Evolutionary conservation across 2,113 vertebrate species (phyloP).

Genomic region (Ranitomeya variabilis): DNA sequence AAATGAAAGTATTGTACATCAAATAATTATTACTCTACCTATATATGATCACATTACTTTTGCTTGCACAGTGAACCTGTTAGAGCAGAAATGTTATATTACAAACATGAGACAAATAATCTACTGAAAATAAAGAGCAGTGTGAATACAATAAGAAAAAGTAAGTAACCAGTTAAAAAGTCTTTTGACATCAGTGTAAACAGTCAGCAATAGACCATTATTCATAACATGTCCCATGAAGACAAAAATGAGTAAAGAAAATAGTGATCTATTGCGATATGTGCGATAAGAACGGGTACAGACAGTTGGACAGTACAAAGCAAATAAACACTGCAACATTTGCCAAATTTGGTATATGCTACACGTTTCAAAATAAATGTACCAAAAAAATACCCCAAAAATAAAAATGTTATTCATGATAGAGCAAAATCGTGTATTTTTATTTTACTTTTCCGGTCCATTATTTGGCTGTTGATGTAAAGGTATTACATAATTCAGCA

Average conservation of each 20-base stretch:
- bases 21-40: conserved; percentile 1
- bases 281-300: background rate
- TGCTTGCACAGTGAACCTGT: conserved; percentile 3
- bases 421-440: background rate
- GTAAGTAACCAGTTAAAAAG: conserved; percentile 20
- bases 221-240: background rate
- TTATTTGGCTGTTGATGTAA: background rate
- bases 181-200: conserved; percentile 35
- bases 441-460: background rate
- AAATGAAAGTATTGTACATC: conserved; percentile 14
- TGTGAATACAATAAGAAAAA: background rate
- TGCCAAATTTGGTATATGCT: conserved; percentile 8
- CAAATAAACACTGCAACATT: background rate
- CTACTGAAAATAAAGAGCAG: background rate
- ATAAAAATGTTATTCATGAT: background rate
- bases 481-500: background rate
- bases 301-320: background rate
- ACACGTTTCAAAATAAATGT: background rate
- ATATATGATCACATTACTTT: conserved; percentile 11
- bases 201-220: conserved; percentile 13
- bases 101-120: background rate
- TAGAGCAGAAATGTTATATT: background rate
- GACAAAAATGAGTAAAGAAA: background rate
- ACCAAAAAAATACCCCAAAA: background rate
- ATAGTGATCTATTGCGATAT: conserved; percentile 1